Evolutionary conservation across 2,797 vertebrate genomes (phyloP).

Genomic region (Galagoides demidoff): DNA sequence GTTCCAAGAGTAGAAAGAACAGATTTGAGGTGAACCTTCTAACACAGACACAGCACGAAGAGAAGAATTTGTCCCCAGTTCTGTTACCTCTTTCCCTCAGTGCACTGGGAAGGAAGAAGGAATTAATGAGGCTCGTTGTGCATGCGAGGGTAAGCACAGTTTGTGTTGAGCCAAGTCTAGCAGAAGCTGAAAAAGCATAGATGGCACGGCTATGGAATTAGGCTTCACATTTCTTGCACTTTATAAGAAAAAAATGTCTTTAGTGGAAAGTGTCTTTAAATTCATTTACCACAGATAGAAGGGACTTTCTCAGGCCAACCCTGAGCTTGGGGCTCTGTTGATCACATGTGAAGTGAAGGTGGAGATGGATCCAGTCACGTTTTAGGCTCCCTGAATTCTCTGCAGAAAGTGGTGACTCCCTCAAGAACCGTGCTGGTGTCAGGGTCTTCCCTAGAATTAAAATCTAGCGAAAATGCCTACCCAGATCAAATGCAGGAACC

Average conservation of each 20-base stretch:
- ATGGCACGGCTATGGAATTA: conserved; percentile 74
- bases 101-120: conserved; percentile 60
- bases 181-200: conserved; percentile 77
- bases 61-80: conserved; percentile 7
- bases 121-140: conserved; percentile 76
- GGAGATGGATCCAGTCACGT: not conserved
- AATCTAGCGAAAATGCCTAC: not conserved
- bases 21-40: not conserved
- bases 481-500: not conserved
- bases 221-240: conserved; percentile 59
- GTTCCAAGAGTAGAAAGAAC: not conserved
- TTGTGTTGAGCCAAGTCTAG: conserved; percentile 63
- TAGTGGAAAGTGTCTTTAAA: conserved; percentile 61
- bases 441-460: not conserved
- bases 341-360: conserved; percentile 42
- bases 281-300: conserved; percentile 53
- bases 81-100: conserved; percentile 39
- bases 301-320: conserved; percentile 14
- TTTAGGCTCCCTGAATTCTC: not conserved
- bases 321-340: not conserved
- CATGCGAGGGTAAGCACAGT: conserved; percentile 71
- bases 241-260: conserved; percentile 60
- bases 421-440: not conserved
- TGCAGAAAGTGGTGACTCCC: not conserved
- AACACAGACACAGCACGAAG: not conserved